phyloP scores from a whole-genome alignment of 2,113 vertebrate species.

The Callipepla squamata region DNA sequence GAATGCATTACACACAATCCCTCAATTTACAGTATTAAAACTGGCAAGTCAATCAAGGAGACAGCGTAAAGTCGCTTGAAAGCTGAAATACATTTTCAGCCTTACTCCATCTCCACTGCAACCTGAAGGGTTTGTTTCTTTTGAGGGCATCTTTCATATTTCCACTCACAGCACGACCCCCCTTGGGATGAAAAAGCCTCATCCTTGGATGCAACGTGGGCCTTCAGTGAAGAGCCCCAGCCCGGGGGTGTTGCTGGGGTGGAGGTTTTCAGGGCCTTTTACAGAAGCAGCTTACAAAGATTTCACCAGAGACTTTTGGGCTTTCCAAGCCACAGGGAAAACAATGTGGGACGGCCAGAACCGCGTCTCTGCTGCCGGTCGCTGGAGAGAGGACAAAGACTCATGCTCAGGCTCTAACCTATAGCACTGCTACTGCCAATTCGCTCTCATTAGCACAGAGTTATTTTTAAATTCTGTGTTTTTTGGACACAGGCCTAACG shows the following conservation, averaged over 20 bases:
- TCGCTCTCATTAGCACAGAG: not conserved
- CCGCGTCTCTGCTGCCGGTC: not conserved
- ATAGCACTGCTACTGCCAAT: conserved; percentile 5
- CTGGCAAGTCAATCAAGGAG: conserved; percentile 56
- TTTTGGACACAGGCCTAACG: conserved; percentile 48
- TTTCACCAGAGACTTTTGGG: not conserved
- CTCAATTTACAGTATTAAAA: conserved; percentile 32
- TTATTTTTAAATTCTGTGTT: conserved; percentile 25
- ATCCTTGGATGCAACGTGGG: not conserved
- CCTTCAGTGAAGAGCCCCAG: not conserved
- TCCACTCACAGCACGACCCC: not conserved
- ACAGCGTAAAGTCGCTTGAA: conserved; percentile 26
- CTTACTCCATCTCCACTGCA: not conserved
- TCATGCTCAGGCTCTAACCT: not conserved
- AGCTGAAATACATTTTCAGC: conserved; percentile 50
- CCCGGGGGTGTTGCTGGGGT: not conserved
- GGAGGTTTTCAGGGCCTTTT: not conserved
- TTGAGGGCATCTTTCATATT: not conserved
- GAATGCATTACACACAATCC: conserved; percentile 44
- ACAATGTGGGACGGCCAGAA: accelerated
- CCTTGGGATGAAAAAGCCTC: not conserved
- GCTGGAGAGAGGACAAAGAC: not conserved
- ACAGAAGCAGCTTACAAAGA: not conserved
- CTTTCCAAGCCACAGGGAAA: not conserved
- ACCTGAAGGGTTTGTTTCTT: conserved; percentile 37